phyloP scores from a whole-genome alignment of 1,140 invertebrate species.

The Drosophila nannoptera region DNA sequence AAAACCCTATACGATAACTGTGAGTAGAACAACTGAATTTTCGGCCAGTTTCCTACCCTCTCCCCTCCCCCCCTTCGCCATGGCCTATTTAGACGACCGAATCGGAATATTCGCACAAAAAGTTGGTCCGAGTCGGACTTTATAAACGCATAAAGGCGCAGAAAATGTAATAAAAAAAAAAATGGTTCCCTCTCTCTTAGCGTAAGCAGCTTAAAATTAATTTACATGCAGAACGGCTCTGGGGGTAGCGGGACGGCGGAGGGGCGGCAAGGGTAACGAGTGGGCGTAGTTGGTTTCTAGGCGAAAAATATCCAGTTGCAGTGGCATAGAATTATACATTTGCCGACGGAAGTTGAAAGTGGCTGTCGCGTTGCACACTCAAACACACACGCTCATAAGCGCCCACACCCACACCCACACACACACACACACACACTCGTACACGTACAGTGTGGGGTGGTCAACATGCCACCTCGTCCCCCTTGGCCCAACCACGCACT shows the following conservation, averaged over 20 bases:
- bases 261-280: neutral
- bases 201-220: constrained; percentile 76
- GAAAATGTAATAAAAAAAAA: constrained; percentile 66
- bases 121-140: constrained; percentile 16
- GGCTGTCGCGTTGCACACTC: constrained; percentile 50
- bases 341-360: constrained; percentile 75
- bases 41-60: neutral
- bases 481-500: constrained; percentile 53
- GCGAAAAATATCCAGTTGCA: constrained; percentile 49
- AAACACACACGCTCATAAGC: neutral
- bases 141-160: constrained; percentile 20
- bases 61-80: neutral
- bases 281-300: neutral
- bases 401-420: neutral
- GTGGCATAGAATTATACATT: constrained; percentile 72
- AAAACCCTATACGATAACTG: neutral
- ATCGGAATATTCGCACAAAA: constrained; percentile 8
- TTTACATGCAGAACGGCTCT: constrained; percentile 49
- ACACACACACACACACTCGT: neutral
- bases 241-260: neutral
- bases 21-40: constrained; percentile 28
- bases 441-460: constrained; percentile 3
- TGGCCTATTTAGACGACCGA: neutral
- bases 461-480: constrained; percentile 27
- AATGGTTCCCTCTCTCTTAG: constrained; percentile 50